phyloP scores from a whole-genome alignment of 2,113 vertebrate genomes.

The Limanda limanda region DNA sequence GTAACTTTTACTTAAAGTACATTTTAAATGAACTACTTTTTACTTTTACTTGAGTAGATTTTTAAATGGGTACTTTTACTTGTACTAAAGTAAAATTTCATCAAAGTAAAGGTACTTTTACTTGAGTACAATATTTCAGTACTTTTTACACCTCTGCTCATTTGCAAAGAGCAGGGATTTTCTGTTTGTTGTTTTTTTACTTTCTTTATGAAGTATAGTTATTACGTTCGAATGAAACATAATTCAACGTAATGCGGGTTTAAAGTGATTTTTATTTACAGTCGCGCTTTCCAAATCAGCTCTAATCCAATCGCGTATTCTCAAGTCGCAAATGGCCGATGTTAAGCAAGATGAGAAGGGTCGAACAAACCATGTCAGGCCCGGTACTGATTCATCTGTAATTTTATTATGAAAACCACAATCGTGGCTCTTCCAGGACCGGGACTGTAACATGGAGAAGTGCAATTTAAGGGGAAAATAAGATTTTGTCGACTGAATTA shows the following conservation, averaged over 20 bases:
- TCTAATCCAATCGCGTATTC: slow-evolving; percentile 54
- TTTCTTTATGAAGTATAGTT: background rate
- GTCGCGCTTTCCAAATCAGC: slow-evolving; percentile 10
- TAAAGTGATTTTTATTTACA: slow-evolving; percentile 38
- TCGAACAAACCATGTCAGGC: slow-evolving; percentile 6
- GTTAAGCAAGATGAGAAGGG: slow-evolving; percentile 49
- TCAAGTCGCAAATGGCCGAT: slow-evolving; percentile 55
- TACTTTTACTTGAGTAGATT: too few species aligned
- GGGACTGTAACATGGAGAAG: slow-evolving; percentile 32
- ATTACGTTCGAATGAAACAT: background rate
- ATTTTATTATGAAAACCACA: slow-evolving; percentile 57
- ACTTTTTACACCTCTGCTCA: too few species aligned
- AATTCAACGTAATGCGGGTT: slow-evolving; percentile 33
- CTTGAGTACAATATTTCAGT: too few species aligned
- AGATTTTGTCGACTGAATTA: slow-evolving; percentile 63
- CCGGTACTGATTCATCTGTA: slow-evolving; percentile 38
- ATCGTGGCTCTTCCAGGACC: slow-evolving; percentile 40
- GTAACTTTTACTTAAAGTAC: too few species aligned
- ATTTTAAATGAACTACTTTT: too few species aligned
- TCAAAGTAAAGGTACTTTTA: too few species aligned
- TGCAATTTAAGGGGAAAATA: slow-evolving; percentile 62
- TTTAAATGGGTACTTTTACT: too few species aligned
- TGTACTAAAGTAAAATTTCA: too few species aligned
- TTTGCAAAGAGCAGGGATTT: slow-evolving; percentile 1
- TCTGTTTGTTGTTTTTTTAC: background rate